Evolutionary conservation across 1,140 invertebrate species (phyloP), one percentile per base, ranked within the genome.

Genomic region (Drosophila kohkoa): DNA sequence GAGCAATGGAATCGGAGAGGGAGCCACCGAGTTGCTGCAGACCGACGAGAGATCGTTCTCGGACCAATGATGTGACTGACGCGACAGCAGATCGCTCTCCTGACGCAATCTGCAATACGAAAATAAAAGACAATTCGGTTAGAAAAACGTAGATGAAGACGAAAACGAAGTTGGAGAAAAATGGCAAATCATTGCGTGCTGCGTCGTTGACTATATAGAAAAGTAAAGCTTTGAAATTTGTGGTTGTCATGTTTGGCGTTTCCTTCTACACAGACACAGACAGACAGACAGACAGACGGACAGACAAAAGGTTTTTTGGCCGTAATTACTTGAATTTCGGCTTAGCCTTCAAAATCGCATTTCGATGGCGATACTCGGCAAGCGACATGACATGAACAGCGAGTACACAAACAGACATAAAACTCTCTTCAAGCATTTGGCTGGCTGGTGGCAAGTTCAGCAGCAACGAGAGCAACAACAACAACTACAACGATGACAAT

Each of bases 31-130:
- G 51, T 80, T 81, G 73, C 85, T 90, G 94, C 41, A 93, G 82
- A 54, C 92, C 71, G 41, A 93, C 75, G 79, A 88, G 38, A 73
- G 92, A 91, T 80, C 94, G 86, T 83, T 93, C 93, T 43, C 94
- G 92, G 46, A 94, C 94, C 43, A 94, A 93, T 90, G 86, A 88
- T 92, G 91, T 55, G 91, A 92, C 58, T 92, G 91, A 25, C 92
- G 85, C 65, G 92, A 92, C 68, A 92, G 32, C 51, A 92, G 77
- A 71, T 92, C 92, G 66, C 92, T 92, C 77, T 92, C 92, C 81
- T 92, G 92, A 74, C 92, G 92, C 78, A 92, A 83, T 90, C 92
- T 92, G 59, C 49, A 67, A 65, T 11, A 11, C 7, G 57, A 8
- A 10, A 46, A 67, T n/a, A 75, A 11, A 6, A 13, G 6, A 32